Conservation (phyloP, 2,113 vertebrate species). For the Callipepla squamata region DNA sequence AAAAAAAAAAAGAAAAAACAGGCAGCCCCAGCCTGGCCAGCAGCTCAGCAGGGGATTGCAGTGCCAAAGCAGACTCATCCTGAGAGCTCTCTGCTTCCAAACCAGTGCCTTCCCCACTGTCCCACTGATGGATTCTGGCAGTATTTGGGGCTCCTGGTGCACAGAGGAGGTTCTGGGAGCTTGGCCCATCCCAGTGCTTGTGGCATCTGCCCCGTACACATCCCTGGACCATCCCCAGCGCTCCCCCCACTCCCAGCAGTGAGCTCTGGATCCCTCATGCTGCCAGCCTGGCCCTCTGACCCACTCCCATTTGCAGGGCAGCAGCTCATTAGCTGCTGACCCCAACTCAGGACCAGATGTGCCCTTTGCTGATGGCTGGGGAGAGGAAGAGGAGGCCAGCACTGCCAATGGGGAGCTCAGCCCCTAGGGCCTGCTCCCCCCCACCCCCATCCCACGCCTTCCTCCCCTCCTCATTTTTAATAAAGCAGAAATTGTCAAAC, state of each 20-base stretch:
- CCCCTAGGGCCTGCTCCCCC: neutral
- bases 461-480: neutral
- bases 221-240: neutral
- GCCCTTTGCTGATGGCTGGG: neutral
- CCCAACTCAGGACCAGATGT: neutral
- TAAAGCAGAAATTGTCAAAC: conserved; percentile 20
- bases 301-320: neutral
- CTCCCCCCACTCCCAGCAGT: no score
- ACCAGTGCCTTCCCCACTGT: neutral
- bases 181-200: neutral
- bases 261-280: no score
- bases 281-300: neutral
- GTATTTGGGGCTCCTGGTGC: neutral
- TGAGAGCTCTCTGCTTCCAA: neutral
- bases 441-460: neutral
- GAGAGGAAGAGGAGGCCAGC: neutral
- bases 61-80: neutral
- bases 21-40: neutral
- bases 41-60: neutral
- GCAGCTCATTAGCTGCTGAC: neutral
- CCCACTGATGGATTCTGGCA: neutral
- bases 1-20: neutral
- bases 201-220: neutral
- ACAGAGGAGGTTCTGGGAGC: neutral
- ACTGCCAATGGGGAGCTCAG: neutral